Percentiles rank a stretch among this genome's conserved stretches.
Evolutionary conservation across 2,797 vertebrate species (phyloP).

Genomic region (Simalia tracyae): DNA sequence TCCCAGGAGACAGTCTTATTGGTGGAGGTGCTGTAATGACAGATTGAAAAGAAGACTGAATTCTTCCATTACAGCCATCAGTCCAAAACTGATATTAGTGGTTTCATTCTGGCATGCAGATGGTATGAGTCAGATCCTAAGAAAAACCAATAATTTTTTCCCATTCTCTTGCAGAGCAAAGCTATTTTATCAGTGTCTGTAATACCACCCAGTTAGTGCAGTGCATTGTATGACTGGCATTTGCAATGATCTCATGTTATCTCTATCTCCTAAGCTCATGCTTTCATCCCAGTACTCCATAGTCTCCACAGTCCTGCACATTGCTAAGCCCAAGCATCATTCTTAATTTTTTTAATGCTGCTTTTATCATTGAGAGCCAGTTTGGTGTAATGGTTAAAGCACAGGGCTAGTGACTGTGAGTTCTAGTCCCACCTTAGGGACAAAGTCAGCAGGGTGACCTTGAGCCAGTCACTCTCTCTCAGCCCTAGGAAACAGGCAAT

Average conservation of each 20-base stretch:
- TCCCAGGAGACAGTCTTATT: background rate
- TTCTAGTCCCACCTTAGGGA: no score
- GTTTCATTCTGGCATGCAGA: background rate
- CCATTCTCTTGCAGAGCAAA: background rate
- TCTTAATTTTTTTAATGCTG: background rate
- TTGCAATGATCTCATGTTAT: background rate
- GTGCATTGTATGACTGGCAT: background rate
- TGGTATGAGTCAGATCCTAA: background rate
- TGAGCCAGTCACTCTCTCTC: no score
- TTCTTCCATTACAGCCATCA: background rate
- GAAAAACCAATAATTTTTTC: background rate
- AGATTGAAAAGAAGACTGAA: background rate
- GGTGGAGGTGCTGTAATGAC: background rate
- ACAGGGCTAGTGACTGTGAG: no score
- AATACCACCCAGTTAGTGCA: background rate
- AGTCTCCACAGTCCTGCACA: background rate
- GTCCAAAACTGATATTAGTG: background rate
- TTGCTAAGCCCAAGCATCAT: conserved; percentile 30
- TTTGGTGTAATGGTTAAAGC: background rate
- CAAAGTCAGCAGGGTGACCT: no score
- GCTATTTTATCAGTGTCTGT: background rate
- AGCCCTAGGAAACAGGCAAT: no score
- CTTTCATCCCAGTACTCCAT: conserved; percentile 4
- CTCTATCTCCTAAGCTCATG: background rate
- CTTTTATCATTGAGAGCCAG: background rate